Percentiles rank a stretch among this genome's conserved stretches.
phyloP scores from a whole-genome alignment of 2,113 vertebrate species.

The Oncorhynchus kisutch region DNA sequence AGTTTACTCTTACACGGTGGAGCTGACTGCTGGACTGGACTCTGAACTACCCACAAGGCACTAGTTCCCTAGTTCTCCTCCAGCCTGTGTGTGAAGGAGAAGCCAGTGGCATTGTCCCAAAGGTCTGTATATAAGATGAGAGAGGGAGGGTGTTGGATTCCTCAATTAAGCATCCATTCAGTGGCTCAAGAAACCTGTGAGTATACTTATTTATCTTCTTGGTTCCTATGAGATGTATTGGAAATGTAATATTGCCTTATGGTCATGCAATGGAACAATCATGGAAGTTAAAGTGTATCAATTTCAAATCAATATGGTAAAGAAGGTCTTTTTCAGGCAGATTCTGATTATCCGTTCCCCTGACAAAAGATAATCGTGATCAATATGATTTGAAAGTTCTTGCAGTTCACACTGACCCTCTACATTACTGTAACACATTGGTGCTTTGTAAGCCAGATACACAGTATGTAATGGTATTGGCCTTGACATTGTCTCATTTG shows the following conservation, averaged over 20 bases:
- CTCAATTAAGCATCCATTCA: neutral
- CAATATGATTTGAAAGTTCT: too few relatives aligned
- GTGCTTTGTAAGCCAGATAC: too few relatives aligned
- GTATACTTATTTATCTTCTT: conserved; percentile 27
- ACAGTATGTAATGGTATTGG: too few relatives aligned
- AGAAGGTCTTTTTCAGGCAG: too few relatives aligned
- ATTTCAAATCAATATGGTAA: too few relatives aligned
- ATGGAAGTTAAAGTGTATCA: too few relatives aligned
- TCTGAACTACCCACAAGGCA: conserved; percentile 50
- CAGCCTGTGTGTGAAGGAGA: conserved; percentile 17
- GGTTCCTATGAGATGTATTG: neutral
- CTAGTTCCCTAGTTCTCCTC: conserved; percentile 25
- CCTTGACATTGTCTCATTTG: too few relatives aligned
- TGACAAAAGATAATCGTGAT: too few relatives aligned
- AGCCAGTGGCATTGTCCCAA: neutral
- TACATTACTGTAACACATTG: too few relatives aligned
- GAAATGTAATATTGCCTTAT: neutral
- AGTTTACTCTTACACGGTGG: conserved; percentile 22
- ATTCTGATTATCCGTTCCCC: too few relatives aligned
- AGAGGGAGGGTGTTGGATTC: neutral
- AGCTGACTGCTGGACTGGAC: conserved; percentile 43
- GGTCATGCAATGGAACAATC: neutral
- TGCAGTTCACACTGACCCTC: too few relatives aligned
- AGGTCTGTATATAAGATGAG: conserved; percentile 12
- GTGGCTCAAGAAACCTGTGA: conserved; percentile 42